Evolutionary conservation across 1,140 invertebrate species (phyloP), one percentile per base, ranked within the genome.

Genomic region (Platyscapa corneri): DNA sequence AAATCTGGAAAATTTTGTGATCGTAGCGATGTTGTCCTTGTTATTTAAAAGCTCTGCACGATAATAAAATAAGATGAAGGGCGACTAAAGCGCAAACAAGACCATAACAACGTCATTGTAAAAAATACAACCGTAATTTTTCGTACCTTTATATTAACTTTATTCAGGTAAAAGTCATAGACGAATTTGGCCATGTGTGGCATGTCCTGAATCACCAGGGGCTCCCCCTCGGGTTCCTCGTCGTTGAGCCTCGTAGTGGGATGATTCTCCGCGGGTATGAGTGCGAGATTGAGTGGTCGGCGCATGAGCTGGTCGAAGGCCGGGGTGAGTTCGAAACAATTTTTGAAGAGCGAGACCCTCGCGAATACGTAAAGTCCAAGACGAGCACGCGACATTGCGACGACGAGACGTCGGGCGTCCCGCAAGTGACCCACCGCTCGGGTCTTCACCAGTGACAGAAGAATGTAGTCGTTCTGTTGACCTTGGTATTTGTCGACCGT

Each of bases 401-500:
- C 99, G 64, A 99, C 97, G 39, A 99, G 94, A 93, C 99, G 97
- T 12, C 99, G 95, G 0, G 99, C 97, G 94, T 99, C 99, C 72
- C 99, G 93, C 83, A 99, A 94, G 94, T 99, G 99, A 82, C 99
- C 99, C 53, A 99, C 98, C 27, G 98, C 97, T 91, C 97, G 96
- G 0, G 99, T 99, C 86, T 98, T 95, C 30, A 99, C 99, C 27
- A 99, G 93, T 0, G 99, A 99, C 2, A 99, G 94, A 8, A 99
- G 94, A 81, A 99, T 99, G 90, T 98, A 99, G 93, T 99, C 99
- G 93, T 99, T 99, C 92, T 99, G 99, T 90, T 99, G 99, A 85
- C 99, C 99, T 92, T 99, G 99, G 92, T 99, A 99, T 90, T 99
- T 99, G 92, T 99, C 99, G 20, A 99, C 99, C 14, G 99, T 99